Evolutionary conservation across 2,113 vertebrate genomes (phyloP).

Genomic region (Phalacrocorax aristotelis): DNA sequence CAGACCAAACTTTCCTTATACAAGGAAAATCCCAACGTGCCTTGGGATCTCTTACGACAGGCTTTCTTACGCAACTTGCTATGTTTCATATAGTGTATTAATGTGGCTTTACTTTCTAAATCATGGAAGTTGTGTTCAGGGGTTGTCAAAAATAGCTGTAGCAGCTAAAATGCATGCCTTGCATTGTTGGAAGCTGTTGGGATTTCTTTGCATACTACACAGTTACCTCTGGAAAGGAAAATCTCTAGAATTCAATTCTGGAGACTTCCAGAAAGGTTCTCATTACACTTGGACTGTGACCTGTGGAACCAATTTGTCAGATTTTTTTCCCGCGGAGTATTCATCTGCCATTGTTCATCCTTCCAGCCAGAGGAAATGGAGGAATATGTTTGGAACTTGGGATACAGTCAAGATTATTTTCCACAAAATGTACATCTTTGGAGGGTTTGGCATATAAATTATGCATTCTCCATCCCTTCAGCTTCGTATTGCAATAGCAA

Average conservation of each 20-base stretch:
- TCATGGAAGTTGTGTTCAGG: not conserved
- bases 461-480: not conserved
- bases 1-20: not conserved
- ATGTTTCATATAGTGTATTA: not conserved
- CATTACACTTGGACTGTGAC: not conserved
- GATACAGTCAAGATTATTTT: not conserved
- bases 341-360: not conserved
- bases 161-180: not conserved
- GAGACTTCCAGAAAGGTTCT: not conserved
- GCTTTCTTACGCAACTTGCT: not conserved
- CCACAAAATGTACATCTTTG: not conserved
- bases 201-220: not conserved
- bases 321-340: not conserved
- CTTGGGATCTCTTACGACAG: not conserved
- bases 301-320: not conserved
- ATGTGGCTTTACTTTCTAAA: not conserved
- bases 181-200: not conserved
- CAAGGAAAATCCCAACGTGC: not conserved
- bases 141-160: not conserved
- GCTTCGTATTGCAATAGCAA: not conserved
- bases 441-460: not conserved
- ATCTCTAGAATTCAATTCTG: not conserved
- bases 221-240: not conserved
- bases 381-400: not conserved
- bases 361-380: not conserved